These are phyloP conservation scores for Bombyx huttoni DNA, from an alignment of 2,888 invertebrate species.

Conservation along the genomic window DNA sequence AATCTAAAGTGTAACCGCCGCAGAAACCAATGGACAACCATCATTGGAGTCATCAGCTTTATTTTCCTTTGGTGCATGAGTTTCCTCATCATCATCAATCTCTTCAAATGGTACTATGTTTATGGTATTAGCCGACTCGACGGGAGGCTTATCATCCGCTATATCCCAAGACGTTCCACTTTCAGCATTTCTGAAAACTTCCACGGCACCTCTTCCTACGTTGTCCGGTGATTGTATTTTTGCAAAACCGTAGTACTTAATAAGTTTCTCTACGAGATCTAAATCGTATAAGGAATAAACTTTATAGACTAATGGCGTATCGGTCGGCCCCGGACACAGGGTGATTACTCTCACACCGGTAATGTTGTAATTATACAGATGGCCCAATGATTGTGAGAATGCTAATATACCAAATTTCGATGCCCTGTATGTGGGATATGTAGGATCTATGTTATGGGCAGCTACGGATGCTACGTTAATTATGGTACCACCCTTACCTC, in stretches of 20 bases:
- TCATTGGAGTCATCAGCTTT: not conserved
- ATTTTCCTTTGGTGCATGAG: not conserved
- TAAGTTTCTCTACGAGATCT: not conserved
- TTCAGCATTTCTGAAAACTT: not conserved
- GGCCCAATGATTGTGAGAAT: slow-evolving; percentile 42
- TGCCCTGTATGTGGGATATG: slow-evolving; percentile 65
- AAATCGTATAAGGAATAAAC: not conserved
- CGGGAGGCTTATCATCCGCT: not conserved
- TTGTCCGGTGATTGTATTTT: not conserved
- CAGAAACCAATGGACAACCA: not conserved
- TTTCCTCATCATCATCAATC: not conserved
- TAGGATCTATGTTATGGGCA: slow-evolving; percentile 54
- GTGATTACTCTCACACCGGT: slow-evolving; percentile 48
- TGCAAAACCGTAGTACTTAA: not conserved
- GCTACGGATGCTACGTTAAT: slow-evolving; percentile 73
- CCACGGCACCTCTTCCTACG: not conserved
- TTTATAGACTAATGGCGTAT: slow-evolving; percentile 11
- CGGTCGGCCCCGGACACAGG: slow-evolving; percentile 48
- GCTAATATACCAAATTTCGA: slow-evolving; percentile 66
- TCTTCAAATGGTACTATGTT: not conserved
- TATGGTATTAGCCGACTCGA: not conserved
- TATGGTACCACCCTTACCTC: slow-evolving; percentile 68
- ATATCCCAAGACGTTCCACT: not conserved
- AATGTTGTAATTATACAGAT: slow-evolving; percentile 32
- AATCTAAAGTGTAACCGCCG: not conserved